Evolutionary conservation across 37 sponge, comb jelly and placozoan species (phyloP), one percentile per base, ranked within the genome.

Genomic region (Tethya wilhelma): DNA sequence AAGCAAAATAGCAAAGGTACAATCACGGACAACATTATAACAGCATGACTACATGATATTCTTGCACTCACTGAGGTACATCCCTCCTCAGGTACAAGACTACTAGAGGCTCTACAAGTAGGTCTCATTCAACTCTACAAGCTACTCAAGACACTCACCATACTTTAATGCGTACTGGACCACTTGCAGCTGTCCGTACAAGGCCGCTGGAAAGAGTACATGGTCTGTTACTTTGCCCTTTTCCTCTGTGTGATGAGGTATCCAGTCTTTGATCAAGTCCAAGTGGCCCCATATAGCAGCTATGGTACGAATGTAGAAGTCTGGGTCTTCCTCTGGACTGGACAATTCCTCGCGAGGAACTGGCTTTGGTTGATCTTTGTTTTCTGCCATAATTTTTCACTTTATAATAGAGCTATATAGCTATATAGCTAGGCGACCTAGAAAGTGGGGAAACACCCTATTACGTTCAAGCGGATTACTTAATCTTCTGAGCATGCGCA

Each of bases 121-220:
- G 55, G 55, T 49, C 12, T 62, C n/a, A 20, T 8, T n/a, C 23
- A n/a, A 62, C 14, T 62, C 8, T 23, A n/a, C 25, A 26, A 29
- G 7, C 63, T 9, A n/a, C 7, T 62, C 28, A 6, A 3, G 20
- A 65, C 25, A 28, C 86, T 71, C 40, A 85, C 86, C 86, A 62
- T 71, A 44, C 11, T 70, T 28, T 4, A 85, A 22, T 17, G 33
- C 59, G 1, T 32, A 34, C 44, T 77, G 60, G 12, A 85, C 64
- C n/a, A 75, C 45, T 7, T 69, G 65, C 49, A 77, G 79, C 59
- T 77, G 64, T 17, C 86, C 86, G 53, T 58, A 77, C 78, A 75
- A 70, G 33, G 79, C 78, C 0, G 86, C 78, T 7, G 86, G 86
- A 30, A 85, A 31, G 17, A 85, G 79, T 7, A 85, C 78, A 22